Conservation (phyloP, 2,797 vertebrate species). For the Glossophaga mutica region DNA sequence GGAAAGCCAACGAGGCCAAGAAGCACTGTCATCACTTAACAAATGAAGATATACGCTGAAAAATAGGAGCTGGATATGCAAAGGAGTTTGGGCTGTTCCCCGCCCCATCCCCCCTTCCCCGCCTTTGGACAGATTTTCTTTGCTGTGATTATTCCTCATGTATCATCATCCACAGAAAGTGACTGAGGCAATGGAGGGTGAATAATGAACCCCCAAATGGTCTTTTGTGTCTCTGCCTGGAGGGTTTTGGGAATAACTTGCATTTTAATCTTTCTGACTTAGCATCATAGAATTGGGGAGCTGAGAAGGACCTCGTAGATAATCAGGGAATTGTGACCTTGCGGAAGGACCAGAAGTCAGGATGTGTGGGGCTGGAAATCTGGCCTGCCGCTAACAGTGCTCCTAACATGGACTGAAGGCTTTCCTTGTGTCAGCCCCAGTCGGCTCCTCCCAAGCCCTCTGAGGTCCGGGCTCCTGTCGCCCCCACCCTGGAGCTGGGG, state of each 20-base stretch:
- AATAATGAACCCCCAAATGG: conserved; percentile 57
- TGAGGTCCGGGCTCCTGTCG: neutral
- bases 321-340: neutral
- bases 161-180: conserved; percentile 59
- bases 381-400: neutral
- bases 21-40: neutral
- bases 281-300: conserved; percentile 26
- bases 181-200: conserved; percentile 39
- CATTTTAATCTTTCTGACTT: conserved; percentile 52
- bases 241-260: conserved; percentile 60
- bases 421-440: neutral
- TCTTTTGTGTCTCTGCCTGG: conserved; percentile 60
- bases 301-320: neutral
- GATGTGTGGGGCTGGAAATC: neutral
- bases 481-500: neutral
- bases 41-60: conserved; percentile 9
- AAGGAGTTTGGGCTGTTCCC: neutral
- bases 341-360: neutral
- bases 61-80: neutral
- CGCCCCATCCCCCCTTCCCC: neutral
- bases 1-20: neutral
- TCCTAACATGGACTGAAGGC: neutral
- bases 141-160: conserved; percentile 57
- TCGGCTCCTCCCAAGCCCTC: neutral
- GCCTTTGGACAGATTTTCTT: conserved; percentile 49